Conservation (phyloP, 2,797 vertebrate genomes). For the Sibirionetta formosa region DNA sequence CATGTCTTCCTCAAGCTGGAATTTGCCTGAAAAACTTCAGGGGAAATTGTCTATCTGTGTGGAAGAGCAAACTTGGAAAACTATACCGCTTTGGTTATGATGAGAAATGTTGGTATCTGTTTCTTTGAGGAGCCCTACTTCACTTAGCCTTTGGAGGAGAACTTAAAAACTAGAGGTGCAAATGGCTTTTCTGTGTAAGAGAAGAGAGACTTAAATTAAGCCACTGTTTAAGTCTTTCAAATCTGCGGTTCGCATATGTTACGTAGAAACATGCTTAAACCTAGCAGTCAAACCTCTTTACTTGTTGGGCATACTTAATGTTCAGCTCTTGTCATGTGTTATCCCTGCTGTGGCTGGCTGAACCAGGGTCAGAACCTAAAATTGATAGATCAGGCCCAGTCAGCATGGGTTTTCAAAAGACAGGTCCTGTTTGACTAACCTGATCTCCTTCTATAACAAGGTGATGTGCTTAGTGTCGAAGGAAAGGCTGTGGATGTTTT, state of each 20-base stretch:
- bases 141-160: background rate
- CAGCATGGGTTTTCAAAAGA: too few species aligned
- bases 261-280: background rate
- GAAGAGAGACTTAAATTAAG: background rate
- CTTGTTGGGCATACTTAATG: background rate
- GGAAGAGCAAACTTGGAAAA: background rate
- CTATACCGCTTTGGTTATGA: background rate
- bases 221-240: background rate
- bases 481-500: too few species aligned
- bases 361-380: background rate
- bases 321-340: background rate
- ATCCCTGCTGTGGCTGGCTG: background rate
- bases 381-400: too few species aligned
- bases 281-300: background rate
- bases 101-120: background rate
- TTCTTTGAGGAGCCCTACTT: background rate
- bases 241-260: rapidly evolving
- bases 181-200: background rate
- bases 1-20: background rate
- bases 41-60: background rate
- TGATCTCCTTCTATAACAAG: too few species aligned
- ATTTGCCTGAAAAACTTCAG: background rate
- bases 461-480: too few species aligned
- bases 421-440: too few species aligned
- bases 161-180: background rate